Base-by-base conservation (phyloP, 1,140 invertebrate genomes). In the Caenorhabditis latens region DNA sequence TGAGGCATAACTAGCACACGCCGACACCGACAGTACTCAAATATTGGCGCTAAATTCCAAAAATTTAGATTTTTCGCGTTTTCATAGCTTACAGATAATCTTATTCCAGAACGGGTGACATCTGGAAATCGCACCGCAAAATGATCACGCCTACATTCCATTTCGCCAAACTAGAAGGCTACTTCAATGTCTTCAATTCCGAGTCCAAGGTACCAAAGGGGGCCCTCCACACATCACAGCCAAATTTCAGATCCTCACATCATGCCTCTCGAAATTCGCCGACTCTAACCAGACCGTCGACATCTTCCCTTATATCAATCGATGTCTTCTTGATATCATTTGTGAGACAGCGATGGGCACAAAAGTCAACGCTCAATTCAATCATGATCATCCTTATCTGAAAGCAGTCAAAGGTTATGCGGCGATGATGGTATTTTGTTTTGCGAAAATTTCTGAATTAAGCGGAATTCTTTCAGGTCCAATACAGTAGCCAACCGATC, bases 91-190 rank as follows among this genome's bases (percentile, higher is more conserved):
- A 32, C n/a, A n/a, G 24, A 63, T n/a, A 63, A 9, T 53, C 5
- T 32, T 58, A 58, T 58, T 58, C 32, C 24, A 63, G 61, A 32
- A 24, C 94, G 86, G 96, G 95, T 67, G 92, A 93, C 13, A 96
- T 96, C 93, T 97, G 96, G 96, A 94, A 95, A 84, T 89, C 91
- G 0, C 93, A 96, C 16, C 94, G 96, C 84, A 96, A 96, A 93
- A 94, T 97, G 91, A 95, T 97, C 11, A 97, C 96, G 3, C 96
- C 96, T 42, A 95, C 96, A 0, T 97, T 97, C 92, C 96, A 97
- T 32, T 63, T 63, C n/a, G 61, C 61, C 16, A 63, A 63, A 32
- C 61, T 63, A 0, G 61, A 63, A 9, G 61, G 61, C 6, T 63
- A 63, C 90, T 94, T 95, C 84, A 94, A 95, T 32, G 94, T 96